A percentile compares a stretch with the other conserved stretches of the same genome.
Conservation (phyloP, 2,797 vertebrate genomes). For the Acanthurus leucopareius region DNA sequence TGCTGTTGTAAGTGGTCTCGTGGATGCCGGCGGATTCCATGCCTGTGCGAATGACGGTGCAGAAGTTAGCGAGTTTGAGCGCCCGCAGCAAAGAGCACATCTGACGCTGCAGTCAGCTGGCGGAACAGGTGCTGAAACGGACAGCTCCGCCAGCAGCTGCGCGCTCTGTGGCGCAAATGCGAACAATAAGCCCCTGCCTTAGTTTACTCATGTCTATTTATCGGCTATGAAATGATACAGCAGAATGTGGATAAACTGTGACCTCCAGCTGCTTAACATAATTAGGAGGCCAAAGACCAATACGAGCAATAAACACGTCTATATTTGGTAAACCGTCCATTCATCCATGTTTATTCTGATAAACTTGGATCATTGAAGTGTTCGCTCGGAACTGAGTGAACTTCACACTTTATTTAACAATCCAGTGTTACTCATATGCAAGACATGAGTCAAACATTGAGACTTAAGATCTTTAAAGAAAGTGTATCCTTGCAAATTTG, state of each 20-base stretch:
- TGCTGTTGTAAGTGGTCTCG: constrained; percentile 94
- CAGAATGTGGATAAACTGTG: constrained; percentile 9
- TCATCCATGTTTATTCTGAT: neutral
- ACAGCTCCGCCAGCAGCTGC: constrained; percentile 70
- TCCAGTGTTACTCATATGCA: neutral
- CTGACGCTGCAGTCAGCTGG: constrained; percentile 52
- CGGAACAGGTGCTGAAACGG: constrained; percentile 74
- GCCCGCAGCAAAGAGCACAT: neutral
- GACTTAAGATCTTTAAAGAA: neutral
- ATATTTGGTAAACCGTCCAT: neutral
- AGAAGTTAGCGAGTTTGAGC: constrained; percentile 22
- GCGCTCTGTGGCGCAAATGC: constrained; percentile 27
- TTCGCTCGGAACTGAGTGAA: no score
- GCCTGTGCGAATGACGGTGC: constrained; percentile 63
- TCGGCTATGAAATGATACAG: constrained; percentile 14
- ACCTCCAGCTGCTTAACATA: constrained; percentile 20
- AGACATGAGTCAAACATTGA: neutral
- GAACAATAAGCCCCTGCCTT: constrained; percentile 31
- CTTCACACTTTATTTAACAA: neutral
- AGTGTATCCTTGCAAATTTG: neutral
- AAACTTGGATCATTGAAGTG: no score
- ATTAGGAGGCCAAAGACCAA: constrained; percentile 2
- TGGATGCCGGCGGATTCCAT: constrained; percentile 88
- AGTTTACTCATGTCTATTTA: constrained; percentile 28
- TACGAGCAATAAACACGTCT: constrained; percentile 13